phyloP scores from a whole-genome alignment of 2,113 vertebrate genomes.

The Cichladusa arquata region DNA sequence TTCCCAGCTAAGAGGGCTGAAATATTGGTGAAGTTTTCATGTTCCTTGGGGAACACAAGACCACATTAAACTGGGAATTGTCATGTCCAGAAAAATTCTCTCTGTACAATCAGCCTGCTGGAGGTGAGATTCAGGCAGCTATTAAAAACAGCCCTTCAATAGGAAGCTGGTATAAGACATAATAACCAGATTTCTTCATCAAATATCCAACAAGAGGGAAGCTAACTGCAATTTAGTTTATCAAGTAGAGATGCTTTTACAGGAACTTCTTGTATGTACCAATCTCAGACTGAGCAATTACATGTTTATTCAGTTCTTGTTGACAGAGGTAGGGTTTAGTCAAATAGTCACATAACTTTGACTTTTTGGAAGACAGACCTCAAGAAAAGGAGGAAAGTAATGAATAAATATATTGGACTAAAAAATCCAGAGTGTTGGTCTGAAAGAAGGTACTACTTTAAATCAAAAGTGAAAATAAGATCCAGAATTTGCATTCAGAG shows the following conservation, averaged over 20 bases:
- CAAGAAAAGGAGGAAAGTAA: not conserved
- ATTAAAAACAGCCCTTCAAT: not conserved
- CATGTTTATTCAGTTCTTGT: not conserved
- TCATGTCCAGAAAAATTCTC: not conserved
- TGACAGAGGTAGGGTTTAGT: not conserved
- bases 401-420: not conserved
- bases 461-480: not conserved
- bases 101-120: not conserved
- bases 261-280: not conserved
- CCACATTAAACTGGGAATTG: not conserved
- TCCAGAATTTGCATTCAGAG: not conserved
- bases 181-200: not conserved
- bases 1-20: not conserved
- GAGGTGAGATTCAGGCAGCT: not conserved
- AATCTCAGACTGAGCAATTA: not conserved
- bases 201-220: not conserved
- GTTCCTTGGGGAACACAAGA: not conserved
- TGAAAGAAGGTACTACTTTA: not conserved
- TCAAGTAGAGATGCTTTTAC: not conserved
- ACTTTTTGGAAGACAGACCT: not conserved
- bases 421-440: not conserved
- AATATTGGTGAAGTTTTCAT: not conserved
- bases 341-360: not conserved
- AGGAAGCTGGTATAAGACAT: not conserved
- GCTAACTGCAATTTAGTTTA: not conserved